Conservation (phyloP, 2,888 invertebrate genomes). For the Dasysyrphus tricinctus region DNA sequence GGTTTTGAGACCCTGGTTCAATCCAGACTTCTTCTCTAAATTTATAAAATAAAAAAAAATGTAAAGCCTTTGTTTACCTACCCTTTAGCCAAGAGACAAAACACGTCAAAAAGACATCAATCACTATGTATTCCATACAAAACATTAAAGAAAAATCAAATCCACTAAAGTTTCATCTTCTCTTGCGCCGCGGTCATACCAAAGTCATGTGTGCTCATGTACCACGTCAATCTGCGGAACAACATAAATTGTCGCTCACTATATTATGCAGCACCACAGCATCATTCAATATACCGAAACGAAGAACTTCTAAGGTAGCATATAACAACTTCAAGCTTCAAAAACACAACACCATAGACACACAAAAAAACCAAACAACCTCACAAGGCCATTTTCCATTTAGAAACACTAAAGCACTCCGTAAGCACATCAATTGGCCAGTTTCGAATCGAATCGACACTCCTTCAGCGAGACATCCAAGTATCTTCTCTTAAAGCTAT, state of each 20-base stretch:
- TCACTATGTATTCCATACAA: constrained; percentile 23
- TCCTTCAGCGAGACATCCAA: constrained; percentile 12
- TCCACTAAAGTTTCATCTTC: background rate
- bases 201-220: constrained; percentile 53
- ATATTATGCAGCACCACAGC: background rate
- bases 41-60: too few species aligned
- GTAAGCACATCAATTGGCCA: constrained; percentile 34
- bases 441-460: constrained; percentile 46
- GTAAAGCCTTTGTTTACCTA: background rate
- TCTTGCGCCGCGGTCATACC: constrained; percentile 38
- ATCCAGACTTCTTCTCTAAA: too few species aligned
- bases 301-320: constrained; percentile 8
- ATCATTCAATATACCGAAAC: background rate
- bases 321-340: background rate
- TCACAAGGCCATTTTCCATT: constrained; percentile 39
- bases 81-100: constrained; percentile 11
- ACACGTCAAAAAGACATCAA: constrained; percentile 51
- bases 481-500: background rate
- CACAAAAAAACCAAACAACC: background rate
- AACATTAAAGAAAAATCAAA: constrained; percentile 6
- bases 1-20: too few species aligned
- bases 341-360: background rate
- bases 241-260: background rate
- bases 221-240: constrained; percentile 33
- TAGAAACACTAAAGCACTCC: constrained; percentile 33